Evolutionary conservation across 2,888 invertebrate genomes (phyloP), one percentile per base, ranked within the genome.

Genomic region (Sisyra nigra): DNA sequence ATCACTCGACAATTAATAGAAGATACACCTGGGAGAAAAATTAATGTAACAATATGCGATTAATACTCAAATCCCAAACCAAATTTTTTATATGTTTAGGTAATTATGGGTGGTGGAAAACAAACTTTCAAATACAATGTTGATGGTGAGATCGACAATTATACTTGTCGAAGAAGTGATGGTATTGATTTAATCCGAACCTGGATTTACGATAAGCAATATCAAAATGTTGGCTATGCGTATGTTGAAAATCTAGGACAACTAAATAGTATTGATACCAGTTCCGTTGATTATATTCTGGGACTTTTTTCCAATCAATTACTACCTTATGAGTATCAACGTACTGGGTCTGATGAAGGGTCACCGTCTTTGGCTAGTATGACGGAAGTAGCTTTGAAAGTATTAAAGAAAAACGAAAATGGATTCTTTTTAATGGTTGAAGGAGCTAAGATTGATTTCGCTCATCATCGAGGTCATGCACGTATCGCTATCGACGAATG

Each of bases 41-140:
- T 85, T n/a, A 75, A 81, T 57, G 83, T 80, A 56, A 57, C 3
- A 7, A 24, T 24, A 5, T 24, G 3, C 24, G 5, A n/a, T n/a
- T n/a, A n/a, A n/a, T 24, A 24, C 7, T 24, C 24, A 24, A 24
- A 24, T 24, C 24, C 24, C 7, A 3, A 24, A 15, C 15, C 11
- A 30, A 24, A 13, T 4, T 40, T 30, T 29, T 40, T 24, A 30
- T n/a, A n/a, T 40, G 31, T 53, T 3, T 52, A 82, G 81, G 83
- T 87, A 0, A 79, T 92, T 14, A 75, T 92, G 72, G 92, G 91
- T 1, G 92, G 92, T 3, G 91, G 92, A 0, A 69, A 80, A 36
- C 82, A 84, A 56, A 64, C 71, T 49, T 60, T 58, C 0, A 24
- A 3, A 5, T 46, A 61, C 8, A 24, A 24, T 24, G 24, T 24